A percentile compares a stretch with the other conserved stretches of the same genome.
phyloP scores from a whole-genome alignment of 2,888 invertebrate genomes.

The Meghimatium bilineatum region DNA sequence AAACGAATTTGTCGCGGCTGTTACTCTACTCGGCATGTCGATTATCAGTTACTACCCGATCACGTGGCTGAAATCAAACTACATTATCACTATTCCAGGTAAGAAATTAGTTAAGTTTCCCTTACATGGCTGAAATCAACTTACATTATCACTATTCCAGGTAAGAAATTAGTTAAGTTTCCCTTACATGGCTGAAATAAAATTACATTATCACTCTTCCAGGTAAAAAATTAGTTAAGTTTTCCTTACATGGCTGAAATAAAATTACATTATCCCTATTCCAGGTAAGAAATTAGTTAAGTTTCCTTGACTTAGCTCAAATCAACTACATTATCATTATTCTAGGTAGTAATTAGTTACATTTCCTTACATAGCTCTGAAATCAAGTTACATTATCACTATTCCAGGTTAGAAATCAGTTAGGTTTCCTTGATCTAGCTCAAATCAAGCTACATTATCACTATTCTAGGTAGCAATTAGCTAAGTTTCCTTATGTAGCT shows the following conservation, averaged over 20 bases:
- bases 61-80: constrained; percentile 49
- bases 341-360: background rate
- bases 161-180: background rate
- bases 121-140: too few species aligned
- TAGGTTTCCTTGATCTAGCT: too few species aligned
- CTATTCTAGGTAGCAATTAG: too few species aligned
- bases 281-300: background rate
- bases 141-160: background rate
- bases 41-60: constrained; percentile 54
- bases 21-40: constrained; percentile 54
- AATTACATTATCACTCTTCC: background rate
- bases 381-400: background rate
- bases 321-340: background rate
- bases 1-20: constrained; percentile 55
- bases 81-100: constrained; percentile 47
- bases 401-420: background rate
- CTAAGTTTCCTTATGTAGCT: too few species aligned
- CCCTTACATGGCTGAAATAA: background rate
- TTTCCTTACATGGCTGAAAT: too few species aligned
- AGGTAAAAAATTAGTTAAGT: background rate
- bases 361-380: too few species aligned
- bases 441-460: too few species aligned
- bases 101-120: background rate
- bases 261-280: background rate
- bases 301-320: background rate